Base-by-base conservation (phyloP, 2,113 vertebrate species). In the Tinamus guttatus region DNA sequence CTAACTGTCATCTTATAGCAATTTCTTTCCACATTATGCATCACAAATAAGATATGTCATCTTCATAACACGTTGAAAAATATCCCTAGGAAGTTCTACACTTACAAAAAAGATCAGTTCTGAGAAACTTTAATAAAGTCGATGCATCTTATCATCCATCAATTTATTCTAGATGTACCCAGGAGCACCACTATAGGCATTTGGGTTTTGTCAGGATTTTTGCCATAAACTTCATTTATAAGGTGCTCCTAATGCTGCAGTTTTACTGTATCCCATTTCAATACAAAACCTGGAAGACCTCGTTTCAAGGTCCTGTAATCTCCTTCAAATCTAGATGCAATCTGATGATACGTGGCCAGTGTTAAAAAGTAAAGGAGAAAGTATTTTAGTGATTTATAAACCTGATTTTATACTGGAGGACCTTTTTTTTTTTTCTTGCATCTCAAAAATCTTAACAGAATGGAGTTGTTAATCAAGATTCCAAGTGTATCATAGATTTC, bases 1-100 rank as follows among this genome's bases (percentile, higher is more conserved):
- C 76, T 85, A 92, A 94, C 90, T 96, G 88, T 78, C 89, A 94
- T 75, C 88, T 95, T 85, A 83, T 93, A 96, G 86, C 0, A 0
- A 63, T 89, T 80, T 85, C 78, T 86, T 94, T 91, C 76, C 78
- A 69, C 67, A 86, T 90, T 91, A 87, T 67, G 40, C 70, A 76
- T 38, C 62, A 87, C 62, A 77, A 91, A 91, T 67, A 85, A 73
- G 70, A 36, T 41, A 85, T 43, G 47, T 27, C 75, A 59, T 68
- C 75, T 64, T 93, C 79, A 62, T 38, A 94, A 74, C 16, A 5
- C 7, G 7, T 73, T 87, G 70, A 95, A 93, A 93, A 45, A 94
- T 84, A 79, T 58, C 75, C 43, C 47, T n/a, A 80, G 58, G 65
- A 96, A 87, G 71, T 2, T 5, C 21, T 58, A 45, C 78, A 94